Conservation (phyloP, 53 echinoderm and acorn worm genomes). For the Antedon mediterranea region DNA sequence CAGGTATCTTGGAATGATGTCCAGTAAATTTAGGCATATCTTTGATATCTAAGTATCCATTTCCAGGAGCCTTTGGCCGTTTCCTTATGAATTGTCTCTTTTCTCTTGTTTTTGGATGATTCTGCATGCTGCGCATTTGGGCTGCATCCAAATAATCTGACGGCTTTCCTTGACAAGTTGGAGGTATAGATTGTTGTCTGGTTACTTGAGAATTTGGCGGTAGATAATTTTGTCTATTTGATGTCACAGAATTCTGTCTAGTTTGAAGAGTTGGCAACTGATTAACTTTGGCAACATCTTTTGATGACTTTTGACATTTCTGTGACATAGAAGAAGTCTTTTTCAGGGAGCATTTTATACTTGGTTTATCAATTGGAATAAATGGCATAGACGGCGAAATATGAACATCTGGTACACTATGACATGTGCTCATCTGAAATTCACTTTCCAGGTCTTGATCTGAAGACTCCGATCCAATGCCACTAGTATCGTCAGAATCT, state of each 20-base stretch:
- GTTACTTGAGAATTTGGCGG: not conserved
- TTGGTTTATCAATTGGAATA: not conserved
- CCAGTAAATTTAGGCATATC: not conserved
- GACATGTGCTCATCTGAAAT: not conserved
- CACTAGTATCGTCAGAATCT: not conserved
- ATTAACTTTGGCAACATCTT: too few species aligned
- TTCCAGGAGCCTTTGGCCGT: not conserved
- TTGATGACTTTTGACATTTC: too few species aligned
- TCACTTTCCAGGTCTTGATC: not conserved
- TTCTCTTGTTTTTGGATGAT: not conserved
- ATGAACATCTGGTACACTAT: not conserved
- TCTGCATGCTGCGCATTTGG: not conserved
- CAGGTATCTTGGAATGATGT: not conserved
- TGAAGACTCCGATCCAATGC: not conserved
- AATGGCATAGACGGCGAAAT: not conserved
- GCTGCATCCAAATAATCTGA: not conserved
- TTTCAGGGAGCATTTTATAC: too few species aligned
- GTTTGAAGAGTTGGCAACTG: too few species aligned
- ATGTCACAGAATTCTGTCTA: too few species aligned
- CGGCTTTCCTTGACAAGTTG: too few species aligned
- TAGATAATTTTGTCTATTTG: too few species aligned
- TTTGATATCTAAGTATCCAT: not conserved
- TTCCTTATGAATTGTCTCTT: not conserved
- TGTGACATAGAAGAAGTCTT: too few species aligned
- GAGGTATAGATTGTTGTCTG: not conserved